Evolutionary conservation across 2,113 vertebrate genomes (phyloP).

Genomic region (Rhea pennata): DNA sequence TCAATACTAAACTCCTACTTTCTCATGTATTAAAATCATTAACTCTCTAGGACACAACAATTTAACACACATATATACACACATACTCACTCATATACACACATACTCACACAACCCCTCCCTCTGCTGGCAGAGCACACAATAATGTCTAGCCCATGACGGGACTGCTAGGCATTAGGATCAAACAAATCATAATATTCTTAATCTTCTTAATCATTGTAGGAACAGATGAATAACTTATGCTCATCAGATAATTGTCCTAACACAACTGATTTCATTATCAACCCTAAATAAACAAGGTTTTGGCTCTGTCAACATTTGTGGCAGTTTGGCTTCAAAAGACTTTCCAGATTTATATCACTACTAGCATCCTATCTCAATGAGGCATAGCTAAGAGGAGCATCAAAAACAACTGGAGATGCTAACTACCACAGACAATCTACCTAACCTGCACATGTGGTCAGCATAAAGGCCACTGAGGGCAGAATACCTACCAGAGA

Average conservation of each 20-base stretch:
- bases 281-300: constrained; percentile 6
- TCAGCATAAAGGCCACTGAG: not conserved
- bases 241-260: not conserved
- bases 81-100: not conserved
- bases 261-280: not conserved
- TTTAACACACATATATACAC: not conserved
- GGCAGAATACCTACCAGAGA: not conserved
- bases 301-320: not conserved
- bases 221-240: constrained; percentile 11
- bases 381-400: not conserved
- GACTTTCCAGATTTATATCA: constrained; percentile 17
- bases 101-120: not conserved
- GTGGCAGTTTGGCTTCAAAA: not conserved
- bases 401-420: not conserved
- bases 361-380: not conserved
- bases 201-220: not conserved
- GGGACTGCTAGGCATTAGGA: not conserved
- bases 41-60: not conserved
- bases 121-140: not conserved
- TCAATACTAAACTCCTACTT: not conserved
- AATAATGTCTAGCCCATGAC: not conserved
- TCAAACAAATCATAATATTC: not conserved
- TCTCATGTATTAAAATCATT: not conserved
- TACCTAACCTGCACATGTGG: not conserved
- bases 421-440: not conserved